A percentile compares a stretch with the other conserved stretches of the same genome.
These are phyloP conservation scores for Phoenicopterus ruber DNA, from an alignment of 2,113 vertebrate genomes.

Conservation along the genomic window DNA sequence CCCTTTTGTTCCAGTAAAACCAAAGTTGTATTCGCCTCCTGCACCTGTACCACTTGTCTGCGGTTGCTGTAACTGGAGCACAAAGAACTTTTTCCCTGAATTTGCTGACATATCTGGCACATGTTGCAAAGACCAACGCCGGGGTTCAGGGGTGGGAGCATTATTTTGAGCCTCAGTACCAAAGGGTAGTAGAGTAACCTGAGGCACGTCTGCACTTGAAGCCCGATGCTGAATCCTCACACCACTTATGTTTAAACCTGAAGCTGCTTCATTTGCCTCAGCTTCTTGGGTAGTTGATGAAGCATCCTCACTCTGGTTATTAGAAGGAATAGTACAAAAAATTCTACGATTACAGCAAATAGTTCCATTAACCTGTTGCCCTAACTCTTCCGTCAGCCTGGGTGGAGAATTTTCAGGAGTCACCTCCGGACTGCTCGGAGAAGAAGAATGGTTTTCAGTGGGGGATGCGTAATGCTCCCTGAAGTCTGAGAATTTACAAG, in stretches of 20 bases:
- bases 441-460: not conserved
- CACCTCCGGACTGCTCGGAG: not conserved
- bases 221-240: constrained; percentile 83
- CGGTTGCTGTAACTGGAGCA: constrained; percentile 88
- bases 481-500: constrained; percentile 65
- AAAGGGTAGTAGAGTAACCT: constrained; percentile 81
- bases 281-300: not conserved
- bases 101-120: constrained; percentile 74
- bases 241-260: constrained; percentile 74
- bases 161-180: constrained; percentile 42
- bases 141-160: constrained; percentile 30
- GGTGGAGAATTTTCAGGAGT: constrained; percentile 40
- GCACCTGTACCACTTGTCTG: not conserved
- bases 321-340: constrained; percentile 39
- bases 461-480: not conserved
- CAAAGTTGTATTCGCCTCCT: constrained; percentile 68
- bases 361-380: constrained; percentile 53
- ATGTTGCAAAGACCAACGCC: constrained; percentile 86
- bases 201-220: constrained; percentile 78
- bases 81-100: constrained; percentile 83
- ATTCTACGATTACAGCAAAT: constrained; percentile 56
- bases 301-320: constrained; percentile 49
- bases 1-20: constrained; percentile 77
- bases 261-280: not conserved
- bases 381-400: not conserved